Evolutionary conservation across 2,113 vertebrate genomes (phyloP).

Genomic region (Sprattus sprattus): DNA sequence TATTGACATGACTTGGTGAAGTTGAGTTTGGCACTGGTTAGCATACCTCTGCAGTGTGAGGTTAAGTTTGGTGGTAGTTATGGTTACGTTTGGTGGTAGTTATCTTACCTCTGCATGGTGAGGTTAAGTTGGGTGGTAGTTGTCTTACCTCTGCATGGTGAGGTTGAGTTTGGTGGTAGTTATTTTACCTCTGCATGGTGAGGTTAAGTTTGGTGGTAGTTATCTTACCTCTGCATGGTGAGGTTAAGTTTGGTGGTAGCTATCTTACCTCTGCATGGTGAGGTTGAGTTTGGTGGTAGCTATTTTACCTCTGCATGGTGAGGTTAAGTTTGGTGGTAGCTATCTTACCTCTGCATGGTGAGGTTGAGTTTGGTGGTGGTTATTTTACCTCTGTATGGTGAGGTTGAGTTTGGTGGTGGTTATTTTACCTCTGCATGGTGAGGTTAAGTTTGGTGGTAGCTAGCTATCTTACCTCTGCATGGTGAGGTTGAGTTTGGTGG

Average conservation of each 20-base stretch:
- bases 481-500: background rate
- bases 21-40: conserved; percentile 43
- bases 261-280: background rate
- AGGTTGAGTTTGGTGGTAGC: background rate
- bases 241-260: background rate
- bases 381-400: no score
- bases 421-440: background rate
- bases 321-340: background rate
- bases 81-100: background rate
- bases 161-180: background rate
- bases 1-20: no score
- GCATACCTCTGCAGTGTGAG: background rate
- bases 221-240: background rate
- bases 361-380: no score
- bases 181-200: no score
- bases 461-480: background rate
- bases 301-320: background rate
- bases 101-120: background rate
- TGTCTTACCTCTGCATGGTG: background rate
- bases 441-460: background rate
- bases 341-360: background rate
- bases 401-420: conserved; percentile 43
- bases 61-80: background rate
- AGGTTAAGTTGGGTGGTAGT: background rate
- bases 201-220: conserved; percentile 42